A percentile compares a stretch with the other conserved stretches of the same genome.
phyloP scores from a whole-genome alignment of 1,140 invertebrate species.

The Onthophagus taurus region DNA sequence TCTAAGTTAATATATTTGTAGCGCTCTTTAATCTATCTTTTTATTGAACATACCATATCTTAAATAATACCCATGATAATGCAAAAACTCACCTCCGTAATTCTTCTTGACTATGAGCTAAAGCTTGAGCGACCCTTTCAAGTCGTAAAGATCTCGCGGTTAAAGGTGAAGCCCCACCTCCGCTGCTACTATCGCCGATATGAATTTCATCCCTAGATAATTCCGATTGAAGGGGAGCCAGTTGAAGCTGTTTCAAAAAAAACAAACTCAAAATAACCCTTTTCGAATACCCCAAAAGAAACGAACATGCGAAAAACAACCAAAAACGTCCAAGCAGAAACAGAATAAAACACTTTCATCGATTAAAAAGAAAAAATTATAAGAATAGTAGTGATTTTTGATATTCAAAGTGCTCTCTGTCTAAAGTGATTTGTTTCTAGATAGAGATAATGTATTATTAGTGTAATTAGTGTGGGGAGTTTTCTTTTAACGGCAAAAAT shows the following conservation, averaged over 20 bases:
- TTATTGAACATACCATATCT: background rate
- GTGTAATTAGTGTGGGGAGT: no score
- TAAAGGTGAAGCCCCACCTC: constrained; percentile 68
- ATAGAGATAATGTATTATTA: no score
- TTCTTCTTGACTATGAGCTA: constrained; percentile 83
- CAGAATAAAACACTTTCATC: no score
- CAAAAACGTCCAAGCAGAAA: no score
- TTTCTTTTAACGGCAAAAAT: no score
- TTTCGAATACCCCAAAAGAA: no score
- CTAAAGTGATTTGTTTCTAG: no score
- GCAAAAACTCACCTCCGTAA: constrained; percentile 53
- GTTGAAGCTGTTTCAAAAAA: constrained; percentile 47
- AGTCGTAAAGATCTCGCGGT: constrained; percentile 77
- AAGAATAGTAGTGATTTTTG: no score
- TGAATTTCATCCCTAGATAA: constrained; percentile 60
- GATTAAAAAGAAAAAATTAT: no score
- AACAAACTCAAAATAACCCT: constrained; percentile 6
- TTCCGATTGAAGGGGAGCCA: constrained; percentile 50
- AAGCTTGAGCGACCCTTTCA: constrained; percentile 73
- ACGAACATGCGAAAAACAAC: no score
- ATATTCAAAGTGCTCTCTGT: no score
- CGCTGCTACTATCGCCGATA: constrained; percentile 57
- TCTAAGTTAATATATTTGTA: no score
- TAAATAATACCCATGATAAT: background rate
- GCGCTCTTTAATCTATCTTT: background rate